A percentile compares a stretch with the other conserved stretches of the same genome.
Evolutionary conservation across 2,888 invertebrate species (phyloP).

Genomic region (Sepioteuthis lessoniana): DNA sequence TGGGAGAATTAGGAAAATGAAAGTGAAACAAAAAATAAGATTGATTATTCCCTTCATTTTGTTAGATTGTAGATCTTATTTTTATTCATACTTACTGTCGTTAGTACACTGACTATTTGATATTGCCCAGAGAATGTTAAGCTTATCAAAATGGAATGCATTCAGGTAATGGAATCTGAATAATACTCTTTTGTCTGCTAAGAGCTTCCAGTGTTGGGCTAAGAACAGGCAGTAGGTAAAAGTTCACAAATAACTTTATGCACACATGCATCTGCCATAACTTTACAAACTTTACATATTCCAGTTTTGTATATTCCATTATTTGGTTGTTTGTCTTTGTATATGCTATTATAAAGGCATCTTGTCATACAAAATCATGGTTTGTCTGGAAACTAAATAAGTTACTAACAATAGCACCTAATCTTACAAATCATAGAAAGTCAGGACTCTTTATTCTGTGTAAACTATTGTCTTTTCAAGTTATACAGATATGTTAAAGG

Average conservation of each 20-base stretch:
- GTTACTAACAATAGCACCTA: neutral
- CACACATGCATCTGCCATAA: neutral
- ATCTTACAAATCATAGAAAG: neutral
- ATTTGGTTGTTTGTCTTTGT: neutral
- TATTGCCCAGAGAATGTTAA: neutral
- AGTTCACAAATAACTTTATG: neutral
- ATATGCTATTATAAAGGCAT: neutral
- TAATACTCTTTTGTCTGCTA: neutral
- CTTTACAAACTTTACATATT: neutral
- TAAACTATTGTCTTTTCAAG: neutral
- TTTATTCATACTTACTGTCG: neutral
- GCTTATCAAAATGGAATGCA: constrained; percentile 33
- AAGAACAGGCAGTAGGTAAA: neutral
- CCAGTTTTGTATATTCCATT: neutral
- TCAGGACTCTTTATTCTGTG: neutral
- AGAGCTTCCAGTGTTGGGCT: neutral
- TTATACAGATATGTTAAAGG: neutral
- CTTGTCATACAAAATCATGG: neutral
- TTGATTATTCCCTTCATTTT: no score
- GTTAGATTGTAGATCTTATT: no score
- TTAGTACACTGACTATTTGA: neutral
- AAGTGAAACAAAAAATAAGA: no score
- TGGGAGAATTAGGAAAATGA: no score
- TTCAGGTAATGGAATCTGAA: neutral
- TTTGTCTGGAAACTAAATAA: neutral